These are phyloP conservation scores for Eleginops maclovinus DNA, from an alignment of 2,113 vertebrate species.

Conservation along the genomic window DNA sequence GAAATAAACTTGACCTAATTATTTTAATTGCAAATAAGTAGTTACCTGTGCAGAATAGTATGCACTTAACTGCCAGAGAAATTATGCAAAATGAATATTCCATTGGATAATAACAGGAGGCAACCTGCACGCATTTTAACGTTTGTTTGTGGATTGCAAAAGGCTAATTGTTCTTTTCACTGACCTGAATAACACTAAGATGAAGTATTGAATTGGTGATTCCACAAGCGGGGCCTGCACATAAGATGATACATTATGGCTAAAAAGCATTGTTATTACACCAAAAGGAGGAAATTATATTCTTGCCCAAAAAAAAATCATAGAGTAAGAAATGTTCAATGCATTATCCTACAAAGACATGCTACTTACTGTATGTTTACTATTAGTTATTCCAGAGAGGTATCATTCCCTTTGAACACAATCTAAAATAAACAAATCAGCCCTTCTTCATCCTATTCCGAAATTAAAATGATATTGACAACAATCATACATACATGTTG, in stretches of 20 bases:
- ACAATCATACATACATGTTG: not conserved
- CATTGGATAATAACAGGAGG: not conserved
- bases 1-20: not conserved
- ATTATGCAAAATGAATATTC: not conserved
- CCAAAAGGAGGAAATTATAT: no score
- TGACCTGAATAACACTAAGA: not conserved
- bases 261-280: no score
- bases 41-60: not conserved
- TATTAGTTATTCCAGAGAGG: not conserved
- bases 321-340: not conserved
- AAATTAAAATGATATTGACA: not conserved
- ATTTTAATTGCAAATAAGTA: not conserved
- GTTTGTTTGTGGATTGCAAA: not conserved
- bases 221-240: not conserved
- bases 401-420: not conserved
- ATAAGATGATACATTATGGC: not conserved
- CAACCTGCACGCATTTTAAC: not conserved
- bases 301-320: not conserved
- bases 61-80: not conserved
- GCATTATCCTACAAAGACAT: not conserved
- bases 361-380: not conserved
- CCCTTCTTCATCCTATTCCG: not conserved
- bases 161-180: not conserved
- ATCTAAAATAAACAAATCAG: not conserved
- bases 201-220: no score